Evolutionary conservation across 2,888 invertebrate genomes (phyloP), one percentile per base, ranked within the genome.

Genomic region (Thymelicus acteon): DNA sequence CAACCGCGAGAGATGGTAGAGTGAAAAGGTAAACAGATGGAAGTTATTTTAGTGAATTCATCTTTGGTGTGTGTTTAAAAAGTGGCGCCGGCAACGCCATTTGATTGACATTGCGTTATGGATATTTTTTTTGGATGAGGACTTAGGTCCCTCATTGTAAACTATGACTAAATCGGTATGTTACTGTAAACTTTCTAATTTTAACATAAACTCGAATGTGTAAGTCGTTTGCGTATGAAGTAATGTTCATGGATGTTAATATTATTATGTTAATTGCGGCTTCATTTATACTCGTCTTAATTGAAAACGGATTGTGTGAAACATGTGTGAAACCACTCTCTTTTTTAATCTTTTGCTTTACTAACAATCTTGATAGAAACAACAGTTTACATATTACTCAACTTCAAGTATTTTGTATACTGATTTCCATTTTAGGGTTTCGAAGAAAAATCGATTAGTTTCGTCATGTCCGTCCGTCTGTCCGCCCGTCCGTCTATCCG

Each of bases 41-140:
- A 81, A 83, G 92, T 89, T 92, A 92, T 92, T 92, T 92, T 90
- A 90, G 92, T 91, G 88, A 90, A 91, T 91, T 88, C 88, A 85
- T 89, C 87, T 91, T 89, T 89, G 86, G 88, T 83, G 86, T 85
- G 84, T 88, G 87, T 82, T 82, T 88, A 89, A 88, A 91, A 89
- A 92, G 91, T 89, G 92, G 92, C 93, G 92, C 92, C 91, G 86
- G 60, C 73, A 71, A 74, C 77, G 79, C 78, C 77, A 81, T 78
- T 74, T 91, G 92, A 92, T 87, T 89, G 93, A 91, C 92, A 83
- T 84, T 76, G 75, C 73, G 85, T 87, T 91, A 87, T 86, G 85
- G 82, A 84, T 85, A 82, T 79, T 82, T 81, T 83, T 81, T 83
- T 79, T 80, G 72, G 73, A 72, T 75, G 72, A 73, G 72, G 60